Evolutionary conservation across 2,113 vertebrate species (phyloP).

Genomic region (Elaphurus davidianus): DNA sequence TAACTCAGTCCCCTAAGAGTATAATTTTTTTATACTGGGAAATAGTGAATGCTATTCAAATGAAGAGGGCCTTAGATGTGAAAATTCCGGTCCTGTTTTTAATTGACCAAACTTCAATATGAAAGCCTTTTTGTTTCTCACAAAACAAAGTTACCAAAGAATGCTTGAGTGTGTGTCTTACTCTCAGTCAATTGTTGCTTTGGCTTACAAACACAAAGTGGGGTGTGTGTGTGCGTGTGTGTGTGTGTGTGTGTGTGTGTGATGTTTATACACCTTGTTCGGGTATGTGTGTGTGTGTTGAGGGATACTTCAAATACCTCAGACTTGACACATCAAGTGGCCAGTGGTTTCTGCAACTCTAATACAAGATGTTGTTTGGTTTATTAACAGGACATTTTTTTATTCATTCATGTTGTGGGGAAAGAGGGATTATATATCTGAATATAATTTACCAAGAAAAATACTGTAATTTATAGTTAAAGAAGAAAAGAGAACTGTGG

Average conservation of each 20-base stretch:
- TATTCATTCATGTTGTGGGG: neutral
- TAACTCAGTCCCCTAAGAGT: neutral
- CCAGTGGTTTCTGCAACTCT: neutral
- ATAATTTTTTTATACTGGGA: slow-evolving; percentile 1
- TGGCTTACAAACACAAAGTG: neutral
- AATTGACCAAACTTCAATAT: neutral
- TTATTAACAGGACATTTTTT: neutral
- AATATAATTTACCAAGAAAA: slow-evolving; percentile 40
- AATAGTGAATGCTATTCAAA: neutral
- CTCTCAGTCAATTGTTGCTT: neutral
- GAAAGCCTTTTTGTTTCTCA: neutral
- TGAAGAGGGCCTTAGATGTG: neutral
- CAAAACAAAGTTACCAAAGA: slow-evolving; percentile 16
- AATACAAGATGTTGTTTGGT: neutral
- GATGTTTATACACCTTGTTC: neutral
- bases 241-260: neutral
- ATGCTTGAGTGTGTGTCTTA: neutral
- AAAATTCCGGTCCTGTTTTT: neutral
- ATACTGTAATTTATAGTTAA: neutral
- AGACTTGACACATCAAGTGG: neutral
- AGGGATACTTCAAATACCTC: neutral
- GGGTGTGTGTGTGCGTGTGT: no score
- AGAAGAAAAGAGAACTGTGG: slow-evolving; percentile 27
- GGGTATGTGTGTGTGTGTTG: neutral
- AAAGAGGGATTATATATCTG: neutral